These are phyloP conservation scores for Andrena trimmerana DNA, from an alignment of 2,888 invertebrate species.

Conservation along the genomic window DNA sequence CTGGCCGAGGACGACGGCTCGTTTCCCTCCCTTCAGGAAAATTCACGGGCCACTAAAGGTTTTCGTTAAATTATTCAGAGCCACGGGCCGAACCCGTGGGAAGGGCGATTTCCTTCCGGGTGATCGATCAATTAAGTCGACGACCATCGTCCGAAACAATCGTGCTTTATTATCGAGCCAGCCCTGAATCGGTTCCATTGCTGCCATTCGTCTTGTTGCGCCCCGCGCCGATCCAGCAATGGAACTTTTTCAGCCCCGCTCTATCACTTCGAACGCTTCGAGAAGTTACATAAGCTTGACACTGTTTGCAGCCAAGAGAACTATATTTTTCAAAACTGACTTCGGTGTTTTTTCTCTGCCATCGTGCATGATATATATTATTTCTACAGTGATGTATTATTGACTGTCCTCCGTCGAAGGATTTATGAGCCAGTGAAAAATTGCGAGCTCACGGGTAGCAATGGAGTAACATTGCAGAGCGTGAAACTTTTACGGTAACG, in stretches of 20 bases:
- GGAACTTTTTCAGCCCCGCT: constrained; percentile 35
- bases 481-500: background rate
- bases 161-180: constrained; percentile 73
- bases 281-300: background rate
- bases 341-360: too few species aligned
- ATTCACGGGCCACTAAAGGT: constrained; percentile 59
- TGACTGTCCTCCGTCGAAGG: background rate
- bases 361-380: background rate
- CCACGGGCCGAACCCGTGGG: constrained; percentile 45
- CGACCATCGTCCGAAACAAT: constrained; percentile 66
- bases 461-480: background rate
- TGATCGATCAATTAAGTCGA: constrained; percentile 73
- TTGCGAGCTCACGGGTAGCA: background rate
- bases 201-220: constrained; percentile 47
- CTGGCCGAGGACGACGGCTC: constrained; percentile 26
- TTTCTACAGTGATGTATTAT: background rate
- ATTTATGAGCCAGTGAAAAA: background rate
- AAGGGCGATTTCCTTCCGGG: constrained; percentile 64
- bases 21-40: constrained; percentile 43
- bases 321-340: background rate
- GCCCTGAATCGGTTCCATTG: constrained; percentile 68
- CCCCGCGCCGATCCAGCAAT: constrained; percentile 23
- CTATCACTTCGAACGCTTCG: background rate
- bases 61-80: constrained; percentile 68
- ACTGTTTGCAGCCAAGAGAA: background rate